Evolutionary conservation across 2,113 vertebrate species (phyloP).

Genomic region (Protomyctophum bolini): DNA sequence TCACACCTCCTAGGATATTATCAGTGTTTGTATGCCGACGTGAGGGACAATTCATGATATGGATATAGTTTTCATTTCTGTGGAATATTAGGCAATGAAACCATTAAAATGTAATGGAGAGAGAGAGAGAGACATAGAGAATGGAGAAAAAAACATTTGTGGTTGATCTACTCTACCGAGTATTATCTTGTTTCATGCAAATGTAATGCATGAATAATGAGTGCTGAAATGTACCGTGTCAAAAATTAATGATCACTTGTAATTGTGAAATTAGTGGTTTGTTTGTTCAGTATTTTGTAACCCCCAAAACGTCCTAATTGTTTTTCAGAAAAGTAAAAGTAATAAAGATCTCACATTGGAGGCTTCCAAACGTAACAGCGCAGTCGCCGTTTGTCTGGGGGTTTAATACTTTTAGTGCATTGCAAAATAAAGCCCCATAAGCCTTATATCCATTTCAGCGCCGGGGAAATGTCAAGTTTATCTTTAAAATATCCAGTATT

Average conservation of each 20-base stretch:
- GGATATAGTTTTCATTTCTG: no score
- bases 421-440: no score
- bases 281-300: constrained; percentile 31
- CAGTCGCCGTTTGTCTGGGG: no score
- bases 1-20: no score
- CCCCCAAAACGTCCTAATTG: constrained; percentile 30
- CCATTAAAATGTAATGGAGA: neutral
- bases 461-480: no score
- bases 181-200: constrained; percentile 43
- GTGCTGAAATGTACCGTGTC: constrained; percentile 11
- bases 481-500: no score
- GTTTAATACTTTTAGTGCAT: neutral
- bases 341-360: neutral
- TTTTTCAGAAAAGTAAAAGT: constrained; percentile 17
- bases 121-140: neutral
- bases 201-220: constrained; percentile 51
- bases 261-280: constrained; percentile 41
- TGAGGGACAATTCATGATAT: no score
- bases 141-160: neutral
- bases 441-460: no score
- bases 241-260: constrained; percentile 36
- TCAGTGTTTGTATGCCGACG: no score
- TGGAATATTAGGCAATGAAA: no score
- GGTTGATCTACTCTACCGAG: neutral
- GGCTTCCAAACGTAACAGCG: neutral